Evolutionary conservation across 2,888 invertebrate species (phyloP).

Genomic region (Cheiracanthium punctorium): DNA sequence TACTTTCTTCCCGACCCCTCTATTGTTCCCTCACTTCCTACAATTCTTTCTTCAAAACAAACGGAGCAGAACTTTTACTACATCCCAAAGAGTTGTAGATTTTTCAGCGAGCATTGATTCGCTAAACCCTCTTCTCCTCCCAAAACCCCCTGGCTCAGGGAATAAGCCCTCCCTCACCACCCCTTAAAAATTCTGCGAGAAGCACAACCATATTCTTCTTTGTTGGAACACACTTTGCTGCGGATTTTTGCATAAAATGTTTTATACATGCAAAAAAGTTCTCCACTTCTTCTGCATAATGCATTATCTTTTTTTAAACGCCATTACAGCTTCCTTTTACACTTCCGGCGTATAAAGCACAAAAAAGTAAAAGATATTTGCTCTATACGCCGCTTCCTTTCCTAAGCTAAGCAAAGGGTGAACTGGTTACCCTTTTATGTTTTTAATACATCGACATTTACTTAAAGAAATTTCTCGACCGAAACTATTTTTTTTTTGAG

Average conservation of each 20-base stretch:
- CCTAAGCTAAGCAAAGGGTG: neutral
- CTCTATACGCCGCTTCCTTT: neutral
- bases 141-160: neutral
- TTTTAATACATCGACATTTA: slow-evolving; percentile 21
- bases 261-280: slow-evolving; percentile 49
- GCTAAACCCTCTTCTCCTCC: slow-evolving; percentile 12
- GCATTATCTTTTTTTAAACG: slow-evolving; percentile 67
- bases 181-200: slow-evolving; percentile 10
- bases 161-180: neutral
- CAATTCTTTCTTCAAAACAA: slow-evolving; percentile 16
- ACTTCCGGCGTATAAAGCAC: slow-evolving; percentile 25
- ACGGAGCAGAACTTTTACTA: slow-evolving; percentile 41
- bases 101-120: slow-evolving; percentile 44
- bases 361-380: too few species aligned
- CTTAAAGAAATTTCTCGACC: neutral
- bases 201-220: neutral
- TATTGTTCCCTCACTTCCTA: neutral
- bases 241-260: slow-evolving; percentile 59
- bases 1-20: neutral
- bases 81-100: slow-evolving; percentile 39
- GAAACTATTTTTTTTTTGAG: slow-evolving; percentile 18
- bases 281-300: slow-evolving; percentile 62
- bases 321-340: slow-evolving; percentile 62
- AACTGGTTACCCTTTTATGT: slow-evolving; percentile 7
- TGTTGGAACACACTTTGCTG: neutral